A percentile compares a stretch with the other conserved stretches of the same genome.
Conservation (phyloP, 2,797 vertebrate species). For the Hapalemur alaotrensis region DNA sequence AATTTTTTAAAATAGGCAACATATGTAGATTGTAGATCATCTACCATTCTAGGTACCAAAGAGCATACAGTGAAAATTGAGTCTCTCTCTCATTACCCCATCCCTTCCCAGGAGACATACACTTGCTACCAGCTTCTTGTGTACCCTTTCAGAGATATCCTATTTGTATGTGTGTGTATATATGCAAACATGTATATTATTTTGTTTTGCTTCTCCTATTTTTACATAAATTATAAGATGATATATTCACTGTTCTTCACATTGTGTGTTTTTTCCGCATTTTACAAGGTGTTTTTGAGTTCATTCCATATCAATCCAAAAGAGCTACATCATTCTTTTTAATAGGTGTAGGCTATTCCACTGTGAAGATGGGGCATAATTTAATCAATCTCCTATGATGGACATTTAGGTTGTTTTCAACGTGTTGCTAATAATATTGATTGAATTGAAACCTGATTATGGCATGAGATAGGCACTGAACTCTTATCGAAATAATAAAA, state of each 20-base stretch:
- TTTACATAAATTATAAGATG: background rate
- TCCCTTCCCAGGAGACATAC: background rate
- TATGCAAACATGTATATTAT: background rate
- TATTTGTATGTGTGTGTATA: background rate
- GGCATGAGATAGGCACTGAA: conserved; percentile 15
- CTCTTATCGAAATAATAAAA: conserved; percentile 21
- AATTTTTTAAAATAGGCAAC: background rate
- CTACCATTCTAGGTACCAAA: background rate
- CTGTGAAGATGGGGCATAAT: background rate
- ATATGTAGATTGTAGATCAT: background rate
- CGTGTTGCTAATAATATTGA: background rate
- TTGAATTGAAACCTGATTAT: background rate
- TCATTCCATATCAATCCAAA: background rate
- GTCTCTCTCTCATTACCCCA: background rate
- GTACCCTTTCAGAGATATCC: background rate
- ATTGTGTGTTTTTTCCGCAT: background rate
- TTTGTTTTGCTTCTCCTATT: background rate
- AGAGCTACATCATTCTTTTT: background rate
- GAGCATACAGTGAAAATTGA: background rate
- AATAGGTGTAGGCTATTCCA: background rate
- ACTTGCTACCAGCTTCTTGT: background rate
- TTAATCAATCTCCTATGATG: background rate
- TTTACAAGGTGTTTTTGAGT: background rate
- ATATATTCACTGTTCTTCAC: background rate
- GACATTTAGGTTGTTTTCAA: background rate